These are phyloP conservation scores for Whitmania pigra DNA, from an alignment of 1,140 invertebrate species.

Conservation along the genomic window DNA sequence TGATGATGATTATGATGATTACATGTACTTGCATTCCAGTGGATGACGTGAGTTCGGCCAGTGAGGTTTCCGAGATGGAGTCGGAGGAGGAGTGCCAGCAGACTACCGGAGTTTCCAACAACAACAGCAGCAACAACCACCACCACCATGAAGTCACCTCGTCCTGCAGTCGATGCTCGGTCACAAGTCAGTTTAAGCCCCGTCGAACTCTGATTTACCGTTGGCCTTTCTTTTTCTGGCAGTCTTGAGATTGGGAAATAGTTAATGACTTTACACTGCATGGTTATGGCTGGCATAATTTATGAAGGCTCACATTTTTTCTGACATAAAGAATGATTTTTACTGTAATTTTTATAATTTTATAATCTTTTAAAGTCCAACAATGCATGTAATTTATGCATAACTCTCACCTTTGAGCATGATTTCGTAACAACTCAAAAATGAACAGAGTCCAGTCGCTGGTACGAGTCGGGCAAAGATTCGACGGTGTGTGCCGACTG, in stretches of 20 bases:
- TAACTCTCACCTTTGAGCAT: no score
- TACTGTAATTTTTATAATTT: no score
- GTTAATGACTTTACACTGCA: no score
- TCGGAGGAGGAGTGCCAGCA: conserved; percentile 80
- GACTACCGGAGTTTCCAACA: conserved; percentile 50
- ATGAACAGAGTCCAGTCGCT: conserved; percentile 52
- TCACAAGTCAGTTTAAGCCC: neutral
- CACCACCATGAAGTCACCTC: conserved; percentile 48
- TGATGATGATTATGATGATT: no score
- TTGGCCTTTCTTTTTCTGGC: neutral
- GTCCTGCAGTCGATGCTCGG: conserved; percentile 4
- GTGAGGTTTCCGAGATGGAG: conserved; percentile 74
- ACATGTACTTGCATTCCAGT: neutral
- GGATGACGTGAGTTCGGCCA: conserved; percentile 65
- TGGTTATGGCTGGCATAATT: no score
- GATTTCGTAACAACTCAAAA: no score
- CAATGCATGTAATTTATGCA: no score
- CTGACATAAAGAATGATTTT: no score
- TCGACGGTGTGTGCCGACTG: conserved; percentile 68
- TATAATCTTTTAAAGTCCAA: no score
- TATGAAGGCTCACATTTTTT: no score
- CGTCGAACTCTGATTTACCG: neutral
- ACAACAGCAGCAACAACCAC: conserved; percentile 48
- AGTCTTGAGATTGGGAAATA: neutral
- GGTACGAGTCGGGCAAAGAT: conserved; percentile 66